A percentile compares a stretch with the other conserved stretches of the same genome.
Conservation (phyloP, 2,888 invertebrate genomes). For the Ceramica pisi region DNA sequence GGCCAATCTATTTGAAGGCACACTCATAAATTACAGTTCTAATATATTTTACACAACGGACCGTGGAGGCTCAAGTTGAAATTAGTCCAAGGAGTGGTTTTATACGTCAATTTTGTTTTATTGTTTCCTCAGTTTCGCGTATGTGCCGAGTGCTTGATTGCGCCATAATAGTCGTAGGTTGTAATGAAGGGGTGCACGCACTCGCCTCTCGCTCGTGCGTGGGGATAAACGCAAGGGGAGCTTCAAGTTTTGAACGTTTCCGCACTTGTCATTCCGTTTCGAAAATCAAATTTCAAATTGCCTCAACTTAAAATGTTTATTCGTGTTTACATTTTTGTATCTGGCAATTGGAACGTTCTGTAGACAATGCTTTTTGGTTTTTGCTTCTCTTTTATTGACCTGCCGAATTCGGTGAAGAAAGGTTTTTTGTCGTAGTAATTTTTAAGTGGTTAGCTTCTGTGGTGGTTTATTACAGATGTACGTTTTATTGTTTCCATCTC, state of each 20-base stretch:
- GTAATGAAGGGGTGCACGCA: conserved; percentile 89
- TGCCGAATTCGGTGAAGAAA: conserved; percentile 32
- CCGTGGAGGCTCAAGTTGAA: conserved; percentile 75
- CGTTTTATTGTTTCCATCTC: conserved; percentile 85
- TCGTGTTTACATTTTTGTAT: conserved; percentile 64
- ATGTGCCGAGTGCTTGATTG: conserved; percentile 89
- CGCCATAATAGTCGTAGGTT: conserved; percentile 86
- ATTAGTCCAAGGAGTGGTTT: conserved; percentile 86
- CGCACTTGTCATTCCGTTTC: conserved; percentile 83
- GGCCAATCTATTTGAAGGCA: conserved; percentile 72
- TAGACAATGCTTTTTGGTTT: conserved; percentile 35
- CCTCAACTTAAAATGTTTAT: conserved; percentile 71
- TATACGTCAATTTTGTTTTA: conserved; percentile 89
- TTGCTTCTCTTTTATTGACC: conserved; percentile 31
- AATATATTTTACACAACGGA: conserved; percentile 81
- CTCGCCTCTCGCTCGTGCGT: conserved; percentile 78
- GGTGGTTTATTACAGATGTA: conserved; percentile 77
- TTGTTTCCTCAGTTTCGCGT: conserved; percentile 89
- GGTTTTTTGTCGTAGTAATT: conserved; percentile 35
- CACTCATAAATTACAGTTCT: conserved; percentile 76
- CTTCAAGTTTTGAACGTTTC: conserved; percentile 75
- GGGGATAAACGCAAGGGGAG: conserved; percentile 84
- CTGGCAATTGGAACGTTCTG: conserved; percentile 49
- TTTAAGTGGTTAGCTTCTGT: conserved; percentile 37
- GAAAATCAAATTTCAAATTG: conserved; percentile 80